These are phyloP conservation scores for Phymorhynchus buccinoides DNA, from an alignment of 1,140 invertebrate genomes.

Conservation along the genomic window DNA sequence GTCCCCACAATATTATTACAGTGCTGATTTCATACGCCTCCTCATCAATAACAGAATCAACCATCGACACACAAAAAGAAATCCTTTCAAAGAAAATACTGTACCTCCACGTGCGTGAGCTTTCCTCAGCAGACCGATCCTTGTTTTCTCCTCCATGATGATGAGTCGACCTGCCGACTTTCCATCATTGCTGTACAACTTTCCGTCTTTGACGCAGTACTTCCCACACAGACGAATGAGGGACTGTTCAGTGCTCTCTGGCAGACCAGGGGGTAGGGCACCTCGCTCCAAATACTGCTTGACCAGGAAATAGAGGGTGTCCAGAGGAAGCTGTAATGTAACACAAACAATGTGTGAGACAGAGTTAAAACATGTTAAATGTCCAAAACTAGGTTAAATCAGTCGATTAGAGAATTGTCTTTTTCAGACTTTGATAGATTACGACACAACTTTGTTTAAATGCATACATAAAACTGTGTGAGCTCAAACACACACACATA, in stretches of 20 bases:
- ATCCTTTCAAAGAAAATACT: background rate
- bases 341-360: background rate
- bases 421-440: too few species aligned
- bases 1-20: too few species aligned
- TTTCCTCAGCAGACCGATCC: slow-evolving; percentile 47
- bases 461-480: too few species aligned
- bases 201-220: slow-evolving; percentile 41
- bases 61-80: too few species aligned
- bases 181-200: slow-evolving; percentile 26
- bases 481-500: too few species aligned
- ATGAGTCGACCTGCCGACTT: slow-evolving; percentile 23
- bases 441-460: too few species aligned
- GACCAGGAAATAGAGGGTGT: slow-evolving; percentile 49
- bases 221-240: slow-evolving; percentile 44
- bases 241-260: slow-evolving; percentile 41
- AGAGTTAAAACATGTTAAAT: too few species aligned
- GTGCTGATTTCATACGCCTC: too few species aligned
- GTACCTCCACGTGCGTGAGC: slow-evolving; percentile 47
- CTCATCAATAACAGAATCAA: too few species aligned
- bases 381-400: too few species aligned
- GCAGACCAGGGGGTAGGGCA: slow-evolving; percentile 40
- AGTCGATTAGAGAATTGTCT: too few species aligned
- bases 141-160: slow-evolving; percentile 32
- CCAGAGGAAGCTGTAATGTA: slow-evolving; percentile 43
- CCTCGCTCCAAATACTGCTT: slow-evolving; percentile 46